phyloP scores from a whole-genome alignment of 2,113 vertebrate genomes.

The Lathamus discolor region DNA sequence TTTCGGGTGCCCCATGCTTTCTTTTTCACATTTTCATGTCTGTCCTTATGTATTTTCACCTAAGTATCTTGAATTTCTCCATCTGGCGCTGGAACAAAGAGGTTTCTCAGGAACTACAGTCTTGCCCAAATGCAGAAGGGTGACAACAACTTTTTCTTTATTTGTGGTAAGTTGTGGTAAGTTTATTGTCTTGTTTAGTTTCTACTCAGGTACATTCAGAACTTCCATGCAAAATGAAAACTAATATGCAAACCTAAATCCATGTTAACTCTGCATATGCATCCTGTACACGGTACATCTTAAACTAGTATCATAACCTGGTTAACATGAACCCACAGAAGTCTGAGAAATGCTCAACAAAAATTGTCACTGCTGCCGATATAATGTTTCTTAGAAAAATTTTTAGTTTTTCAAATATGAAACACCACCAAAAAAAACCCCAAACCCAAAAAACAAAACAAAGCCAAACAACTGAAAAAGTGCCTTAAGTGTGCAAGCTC shows the following conservation, averaged over 20 bases:
- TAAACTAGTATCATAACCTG: not conserved
- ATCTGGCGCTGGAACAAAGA: not conserved
- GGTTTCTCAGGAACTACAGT: not conserved
- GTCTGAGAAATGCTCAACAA: not conserved
- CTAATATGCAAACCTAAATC: not conserved
- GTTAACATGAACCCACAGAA: not conserved
- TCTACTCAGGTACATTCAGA: not conserved
- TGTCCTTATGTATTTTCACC: not conserved
- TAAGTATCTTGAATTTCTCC: not conserved
- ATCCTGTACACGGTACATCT: not conserved
- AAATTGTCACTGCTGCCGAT: not conserved
- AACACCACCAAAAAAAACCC: not conserved
- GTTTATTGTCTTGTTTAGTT: not conserved
- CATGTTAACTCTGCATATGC: not conserved
- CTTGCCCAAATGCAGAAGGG: not conserved
- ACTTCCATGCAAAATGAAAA: not conserved
- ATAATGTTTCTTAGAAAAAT: not conserved
- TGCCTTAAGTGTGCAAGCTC: not conserved
- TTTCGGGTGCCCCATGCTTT: not conserved
- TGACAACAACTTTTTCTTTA: not conserved
- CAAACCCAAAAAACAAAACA: not conserved
- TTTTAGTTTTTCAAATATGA: not conserved
- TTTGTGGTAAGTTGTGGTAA: not conserved
- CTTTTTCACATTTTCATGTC: not conserved
- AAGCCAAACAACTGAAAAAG: not conserved